Base-by-base conservation (phyloP, 1,140 invertebrate species). In the Lepidurus couesii region DNA sequence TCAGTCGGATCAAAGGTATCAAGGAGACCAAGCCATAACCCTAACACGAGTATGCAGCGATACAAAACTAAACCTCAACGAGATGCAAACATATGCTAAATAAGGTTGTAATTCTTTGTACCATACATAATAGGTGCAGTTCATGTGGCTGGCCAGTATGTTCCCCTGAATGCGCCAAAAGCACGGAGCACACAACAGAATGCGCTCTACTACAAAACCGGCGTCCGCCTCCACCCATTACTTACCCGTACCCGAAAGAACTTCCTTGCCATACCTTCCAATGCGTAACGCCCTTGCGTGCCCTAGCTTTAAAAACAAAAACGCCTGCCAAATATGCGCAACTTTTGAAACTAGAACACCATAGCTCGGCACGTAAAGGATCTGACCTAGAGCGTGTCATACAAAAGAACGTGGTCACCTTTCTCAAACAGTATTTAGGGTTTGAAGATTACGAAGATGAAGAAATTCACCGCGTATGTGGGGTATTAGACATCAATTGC, bases 401-500 rank as follows among this genome's bases (percentile, higher is more conserved):
- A 65, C 81, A 83, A 78, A 79, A 81, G 26, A 79, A 81, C 73
- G 78, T 82, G 34, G 81, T 82, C 45, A 80, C 81, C 76, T 81
- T 81, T 77, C 80, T 82, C 24, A 78, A 80, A 8, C 78, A 80
- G 44, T 82, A 80, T 24, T 82, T 82, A 75, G 80, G 79, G 77
- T 77, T 81, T 13, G 81, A 78, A 0, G 82, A 83, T 44, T 81
- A 80, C 65, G 81, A 80, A n/a, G 87, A 90, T 82, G 82, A 88
- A 42, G 85, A 90, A 73, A 89, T 93, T 85, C 86, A 83, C 10
- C 83, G 84, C 42, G 87, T 89, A 0, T 90, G 90, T 81, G 88
- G 87, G 76, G 87, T 89, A 43, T 86, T 93, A 80, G 91, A 93
- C 82, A 90, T 91, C 1, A 93, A 92, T 82, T 90, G 91, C 8